Evolutionary conservation across 2,113 vertebrate genomes (phyloP), one percentile per base, ranked within the genome.

Genomic region (Aptenodytes patagonicus): DNA sequence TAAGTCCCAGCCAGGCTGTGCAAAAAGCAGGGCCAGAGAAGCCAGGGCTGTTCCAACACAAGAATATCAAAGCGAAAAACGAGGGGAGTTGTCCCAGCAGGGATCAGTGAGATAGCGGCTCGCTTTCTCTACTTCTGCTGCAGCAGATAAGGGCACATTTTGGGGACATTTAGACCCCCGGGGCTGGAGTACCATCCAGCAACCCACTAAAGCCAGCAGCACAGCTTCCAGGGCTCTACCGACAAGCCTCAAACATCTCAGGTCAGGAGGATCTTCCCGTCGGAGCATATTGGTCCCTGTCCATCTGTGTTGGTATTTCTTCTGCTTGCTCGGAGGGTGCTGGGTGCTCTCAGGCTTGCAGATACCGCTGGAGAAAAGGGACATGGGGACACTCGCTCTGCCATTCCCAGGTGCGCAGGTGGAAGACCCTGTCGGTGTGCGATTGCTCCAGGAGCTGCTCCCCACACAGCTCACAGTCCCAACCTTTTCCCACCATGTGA

Each of bases 401-500:
- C 51, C 28, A 32, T 72, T 93, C n/a, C 72, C 25, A 75, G 69
- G 10, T 49, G 22, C 5, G 2, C 15, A 31, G 40, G 34, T 5
- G n/a, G 54, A 34, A 73, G 40, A 31, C 28, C 2, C 0, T 20
- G 13, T 17, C 8, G 1, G 10, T 10, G 10, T 46, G 55, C 2
- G 4, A 16, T 16, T 54, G 40, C 42, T 82, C 9, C 65, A 68
- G 69, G 46, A 95, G 10, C n/a, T 29, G 32, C 62, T 80, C 54
- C 38, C 15, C 6, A 1, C 16, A 14, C 21, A 70, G 17, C 52
- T 72, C 34, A 31, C 46, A 47, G 51, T 11, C 42, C 25, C 11
- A 16, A 0, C 24, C 47, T 87, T 83, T 65, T 75, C 46, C 17
- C 13, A 11, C 51, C 31, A 29, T 0, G 0, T 18, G 13, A 38